These are phyloP conservation scores for Papilio xuthus DNA, from an alignment of 1,140 invertebrate species.

Conservation along the genomic window DNA sequence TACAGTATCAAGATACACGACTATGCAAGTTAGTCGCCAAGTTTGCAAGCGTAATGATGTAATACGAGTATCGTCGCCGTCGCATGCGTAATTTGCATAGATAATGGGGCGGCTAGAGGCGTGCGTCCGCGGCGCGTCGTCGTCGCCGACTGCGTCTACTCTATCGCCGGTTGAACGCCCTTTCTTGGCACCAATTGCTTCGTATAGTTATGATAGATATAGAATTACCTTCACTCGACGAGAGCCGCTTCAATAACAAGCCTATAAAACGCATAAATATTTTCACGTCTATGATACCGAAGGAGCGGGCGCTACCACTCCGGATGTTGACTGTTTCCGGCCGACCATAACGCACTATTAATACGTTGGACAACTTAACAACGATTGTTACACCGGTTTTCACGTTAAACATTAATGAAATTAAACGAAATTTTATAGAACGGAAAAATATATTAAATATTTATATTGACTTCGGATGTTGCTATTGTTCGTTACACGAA, in stretches of 20 bases:
- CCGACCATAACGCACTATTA: constrained; percentile 4
- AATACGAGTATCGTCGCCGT: constrained; percentile 17
- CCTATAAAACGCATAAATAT: constrained; percentile 32
- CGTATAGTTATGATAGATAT: constrained; percentile 54
- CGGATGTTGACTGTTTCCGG: constrained; percentile 20
- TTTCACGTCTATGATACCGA: constrained; percentile 36
- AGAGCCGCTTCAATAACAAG: constrained; percentile 34
- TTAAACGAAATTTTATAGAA: neutral
- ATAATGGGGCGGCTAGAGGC: constrained; percentile 28
- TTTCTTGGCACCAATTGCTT: constrained; percentile 68
- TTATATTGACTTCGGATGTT: constrained; percentile 19
- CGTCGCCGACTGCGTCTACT: constrained; percentile 63
- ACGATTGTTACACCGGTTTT: neutral
- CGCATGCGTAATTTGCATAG: constrained; percentile 32
- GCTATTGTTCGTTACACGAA: neutral
- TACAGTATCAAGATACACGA: constrained; percentile 1
- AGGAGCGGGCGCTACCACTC: constrained; percentile 17
- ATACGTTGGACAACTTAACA: constrained; percentile 5
- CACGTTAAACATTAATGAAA: neutral
- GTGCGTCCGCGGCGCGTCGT: constrained; percentile 50
- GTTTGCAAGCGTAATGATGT: constrained; percentile 27
- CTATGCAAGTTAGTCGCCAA: constrained; percentile 19
- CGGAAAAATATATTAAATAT: constrained; percentile 24
- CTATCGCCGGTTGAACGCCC: constrained; percentile 75
- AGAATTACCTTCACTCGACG: constrained; percentile 51